These are phyloP conservation scores for Leptoteleia sp. DNA, from an alignment of 1,140 invertebrate genomes.

Conservation along the genomic window DNA sequence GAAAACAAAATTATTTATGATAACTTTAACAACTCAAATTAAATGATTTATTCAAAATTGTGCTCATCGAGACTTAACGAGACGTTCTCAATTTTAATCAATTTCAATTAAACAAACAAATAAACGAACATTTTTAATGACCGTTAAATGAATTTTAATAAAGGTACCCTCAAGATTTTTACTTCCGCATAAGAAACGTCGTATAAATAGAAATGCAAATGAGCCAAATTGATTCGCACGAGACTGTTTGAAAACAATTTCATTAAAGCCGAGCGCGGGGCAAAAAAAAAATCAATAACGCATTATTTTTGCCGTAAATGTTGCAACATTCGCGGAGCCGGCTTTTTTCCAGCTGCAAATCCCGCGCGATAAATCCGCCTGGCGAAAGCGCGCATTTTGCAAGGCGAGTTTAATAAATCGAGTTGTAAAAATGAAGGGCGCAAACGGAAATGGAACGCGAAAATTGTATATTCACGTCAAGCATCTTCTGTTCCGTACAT, in stretches of 20 bases:
- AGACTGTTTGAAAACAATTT: conserved; percentile 6
- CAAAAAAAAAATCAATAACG: conserved; percentile 11
- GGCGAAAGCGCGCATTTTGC: neutral
- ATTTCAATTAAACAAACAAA: too few species aligned
- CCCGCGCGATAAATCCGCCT: neutral
- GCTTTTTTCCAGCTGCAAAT: too few species aligned
- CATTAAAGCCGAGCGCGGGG: neutral
- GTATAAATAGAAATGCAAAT: too few species aligned
- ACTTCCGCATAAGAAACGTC: too few species aligned
- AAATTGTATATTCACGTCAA: conserved; percentile 22
- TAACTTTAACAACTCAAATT: too few species aligned
- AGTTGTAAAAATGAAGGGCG: conserved; percentile 8
- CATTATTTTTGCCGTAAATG: neutral
- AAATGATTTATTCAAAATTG: too few species aligned
- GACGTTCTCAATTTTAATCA: too few species aligned
- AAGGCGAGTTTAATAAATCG: conserved; percentile 1
- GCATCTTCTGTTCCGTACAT: conserved; percentile 28
- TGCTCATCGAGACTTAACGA: too few species aligned
- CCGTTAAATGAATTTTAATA: too few species aligned
- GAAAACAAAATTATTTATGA: too few species aligned
- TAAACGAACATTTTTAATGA: too few species aligned
- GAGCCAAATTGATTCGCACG: conserved; percentile 3
- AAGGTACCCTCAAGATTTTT: too few species aligned
- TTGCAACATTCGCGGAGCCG: neutral
- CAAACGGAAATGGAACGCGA: neutral